A percentile compares a stretch with the other conserved stretches of the same genome.
These are phyloP conservation scores for Euplagia quadripunctaria DNA, from an alignment of 2,888 invertebrate genomes.

Conservation along the genomic window DNA sequence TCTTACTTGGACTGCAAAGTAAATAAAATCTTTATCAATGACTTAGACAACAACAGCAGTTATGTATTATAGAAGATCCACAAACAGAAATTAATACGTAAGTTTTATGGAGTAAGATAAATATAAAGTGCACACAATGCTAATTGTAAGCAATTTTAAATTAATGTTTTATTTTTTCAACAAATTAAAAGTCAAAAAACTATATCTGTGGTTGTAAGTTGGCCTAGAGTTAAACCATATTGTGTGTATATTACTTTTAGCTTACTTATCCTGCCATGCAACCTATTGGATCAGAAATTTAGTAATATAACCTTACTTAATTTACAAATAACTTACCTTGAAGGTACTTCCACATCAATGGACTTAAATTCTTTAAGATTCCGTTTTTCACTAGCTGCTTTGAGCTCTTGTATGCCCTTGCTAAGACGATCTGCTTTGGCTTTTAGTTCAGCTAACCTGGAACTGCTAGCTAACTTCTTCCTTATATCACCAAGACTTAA, in stretches of 20 bases:
- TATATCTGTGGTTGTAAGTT: no score
- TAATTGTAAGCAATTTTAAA: background rate
- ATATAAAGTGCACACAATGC: no score
- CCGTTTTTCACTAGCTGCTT: slow-evolving; percentile 80
- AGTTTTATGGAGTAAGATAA: no score
- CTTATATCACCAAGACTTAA: slow-evolving; percentile 91
- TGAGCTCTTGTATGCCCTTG: slow-evolving; percentile 88
- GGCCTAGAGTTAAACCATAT: background rate
- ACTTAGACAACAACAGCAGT: background rate
- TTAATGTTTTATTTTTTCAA: background rate
- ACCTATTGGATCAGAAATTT: background rate
- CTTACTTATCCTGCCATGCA: background rate
- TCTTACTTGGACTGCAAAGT: slow-evolving; percentile 89
- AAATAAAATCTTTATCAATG: background rate
- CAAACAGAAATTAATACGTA: background rate
- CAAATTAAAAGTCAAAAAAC: background rate
- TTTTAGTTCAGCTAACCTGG: slow-evolving; percentile 90
- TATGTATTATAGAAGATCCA: background rate
- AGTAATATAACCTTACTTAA: background rate
- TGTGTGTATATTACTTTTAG: no score
- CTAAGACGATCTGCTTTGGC: slow-evolving; percentile 90
- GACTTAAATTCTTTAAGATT: slow-evolving; percentile 90
- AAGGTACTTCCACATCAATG: slow-evolving; percentile 92
- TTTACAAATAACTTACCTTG: slow-evolving; percentile 84
- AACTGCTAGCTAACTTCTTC: slow-evolving; percentile 89